phyloP scores from a whole-genome alignment of 2,113 vertebrate species.

The Apodemus sylvaticus region DNA sequence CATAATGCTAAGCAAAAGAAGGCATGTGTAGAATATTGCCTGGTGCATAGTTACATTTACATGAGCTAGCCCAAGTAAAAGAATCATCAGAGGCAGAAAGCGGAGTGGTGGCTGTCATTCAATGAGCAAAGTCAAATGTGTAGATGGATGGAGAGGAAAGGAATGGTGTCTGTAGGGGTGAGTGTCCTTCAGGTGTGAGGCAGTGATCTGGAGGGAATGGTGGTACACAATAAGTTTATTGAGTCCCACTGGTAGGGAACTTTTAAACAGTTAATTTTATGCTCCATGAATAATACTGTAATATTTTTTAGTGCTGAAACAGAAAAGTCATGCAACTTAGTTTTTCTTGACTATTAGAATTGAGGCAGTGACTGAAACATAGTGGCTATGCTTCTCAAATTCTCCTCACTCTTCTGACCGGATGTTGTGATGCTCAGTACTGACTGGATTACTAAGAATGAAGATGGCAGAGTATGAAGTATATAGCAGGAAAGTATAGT shows the following conservation, averaged over 20 bases:
- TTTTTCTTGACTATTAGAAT: slow-evolving; percentile 8
- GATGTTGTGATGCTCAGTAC: not conserved
- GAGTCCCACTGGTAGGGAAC: not conserved
- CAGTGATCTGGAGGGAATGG: not conserved
- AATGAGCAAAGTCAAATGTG: not conserved
- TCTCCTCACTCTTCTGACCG: not conserved
- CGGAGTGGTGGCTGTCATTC: not conserved
- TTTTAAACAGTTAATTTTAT: slow-evolving; percentile 39
- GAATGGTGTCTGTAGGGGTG: not conserved
- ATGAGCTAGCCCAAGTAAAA: not conserved
- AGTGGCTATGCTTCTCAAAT: not conserved
- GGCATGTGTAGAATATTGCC: not conserved
- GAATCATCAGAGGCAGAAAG: not conserved
- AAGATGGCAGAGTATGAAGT: not conserved
- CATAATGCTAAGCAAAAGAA: not conserved
- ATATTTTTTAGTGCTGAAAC: slow-evolving; percentile 21
- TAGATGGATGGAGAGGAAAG: not conserved
- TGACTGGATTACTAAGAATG: not conserved
- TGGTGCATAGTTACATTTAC: not conserved
- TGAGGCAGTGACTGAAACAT: not conserved
- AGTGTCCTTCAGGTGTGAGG: not conserved
- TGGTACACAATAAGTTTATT: not conserved
- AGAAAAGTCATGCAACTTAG: not conserved
- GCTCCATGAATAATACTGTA: not conserved
- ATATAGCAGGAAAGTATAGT: not conserved